Evolutionary conservation across 2,113 vertebrate genomes (phyloP), one percentile per base, ranked within the genome.

Genomic region (Columbina picui): DNA sequence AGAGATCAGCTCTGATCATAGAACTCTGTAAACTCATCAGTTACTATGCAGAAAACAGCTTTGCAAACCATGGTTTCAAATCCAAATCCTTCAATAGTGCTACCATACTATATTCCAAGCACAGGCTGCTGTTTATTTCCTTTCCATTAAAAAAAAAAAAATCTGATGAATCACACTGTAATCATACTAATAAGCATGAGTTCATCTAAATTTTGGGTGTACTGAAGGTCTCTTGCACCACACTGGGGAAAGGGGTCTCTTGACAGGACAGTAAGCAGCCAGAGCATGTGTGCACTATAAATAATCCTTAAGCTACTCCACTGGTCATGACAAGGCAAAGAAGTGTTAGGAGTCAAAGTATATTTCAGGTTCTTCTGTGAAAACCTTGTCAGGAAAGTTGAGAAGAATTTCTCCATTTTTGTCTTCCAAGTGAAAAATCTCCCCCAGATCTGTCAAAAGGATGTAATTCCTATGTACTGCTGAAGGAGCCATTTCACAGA

Each of bases 221-320:
- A n/a, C 38, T 90, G 39, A 69, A 60, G 10, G 2, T 39, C 12
- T 69, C 3, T 34, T 80, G 21, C 6, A 26, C 2, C 4, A 75
- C 5, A 5, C 2, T 25, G 18, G 8, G 34, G 11, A 38, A 70
- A 56, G 2, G 6, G 30, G 15, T 38, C 2, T 22, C 3, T 19
- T 39, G 5, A 20, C 1, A 57, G 1, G 6, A 15, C 6, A 1
- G 2, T 27, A 36, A 71, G 8, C 7, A 47, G 7, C 10, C 50
- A 57, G 20, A 59, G 2, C 8, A 59, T 10, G 2, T 22, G 12
- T 45, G 3, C 17, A 16, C 8, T 26, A 14, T 18, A 41, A 84
- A 39, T 3, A 76, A 9, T 7, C 50, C 12, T 50, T 52, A 43
- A 23, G 8, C 4, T 41, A 5, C 8, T 90, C 10, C 10, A 34